Conservation (phyloP, 2,888 invertebrate species). For the Panorpa germanica region DNA sequence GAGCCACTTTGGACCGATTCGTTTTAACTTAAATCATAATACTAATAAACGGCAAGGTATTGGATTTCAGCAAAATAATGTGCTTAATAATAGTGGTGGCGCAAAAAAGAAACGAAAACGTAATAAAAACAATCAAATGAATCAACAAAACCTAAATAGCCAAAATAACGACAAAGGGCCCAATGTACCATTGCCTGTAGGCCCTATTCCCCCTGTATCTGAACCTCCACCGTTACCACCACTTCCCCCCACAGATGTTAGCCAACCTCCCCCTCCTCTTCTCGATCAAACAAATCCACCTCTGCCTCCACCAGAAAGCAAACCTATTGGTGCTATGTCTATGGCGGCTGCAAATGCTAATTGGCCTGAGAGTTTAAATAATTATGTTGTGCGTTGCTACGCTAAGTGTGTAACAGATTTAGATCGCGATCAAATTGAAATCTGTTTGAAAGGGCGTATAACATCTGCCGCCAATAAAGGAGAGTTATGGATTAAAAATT, state of each 20-base stretch:
- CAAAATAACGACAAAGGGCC: constrained; percentile 16
- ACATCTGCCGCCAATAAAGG: constrained; percentile 78
- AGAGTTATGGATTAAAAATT: constrained; percentile 77
- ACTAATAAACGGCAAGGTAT: constrained; percentile 22
- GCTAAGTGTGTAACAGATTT: constrained; percentile 71
- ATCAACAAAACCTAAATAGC: constrained; percentile 23
- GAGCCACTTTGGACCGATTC: constrained; percentile 27
- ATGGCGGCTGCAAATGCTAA: constrained; percentile 30
- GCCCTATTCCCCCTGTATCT: constrained; percentile 22
- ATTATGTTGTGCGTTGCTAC: constrained; percentile 85
- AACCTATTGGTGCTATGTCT: constrained; percentile 15
- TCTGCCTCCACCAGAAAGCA: constrained; percentile 16
- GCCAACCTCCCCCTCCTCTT: constrained; percentile 21
- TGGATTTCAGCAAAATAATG: constrained; percentile 18
- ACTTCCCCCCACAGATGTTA: constrained; percentile 17
- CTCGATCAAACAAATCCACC: constrained; percentile 24
- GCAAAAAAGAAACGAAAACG: constrained; percentile 62
- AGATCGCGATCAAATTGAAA: constrained; percentile 88
- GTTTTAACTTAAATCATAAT: constrained; percentile 31
- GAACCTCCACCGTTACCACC: constrained; percentile 27
- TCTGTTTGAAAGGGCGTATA: constrained; percentile 84
- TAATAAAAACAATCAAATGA: constrained; percentile 34
- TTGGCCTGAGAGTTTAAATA: constrained; percentile 63
- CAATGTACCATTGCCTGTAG: constrained; percentile 22
- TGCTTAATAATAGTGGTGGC: constrained; percentile 25